Percentiles rank a stretch among this genome's conserved stretches.
These are phyloP conservation scores for Lota lota DNA, from an alignment of 2,113 vertebrate genomes.

Conservation along the genomic window DNA sequence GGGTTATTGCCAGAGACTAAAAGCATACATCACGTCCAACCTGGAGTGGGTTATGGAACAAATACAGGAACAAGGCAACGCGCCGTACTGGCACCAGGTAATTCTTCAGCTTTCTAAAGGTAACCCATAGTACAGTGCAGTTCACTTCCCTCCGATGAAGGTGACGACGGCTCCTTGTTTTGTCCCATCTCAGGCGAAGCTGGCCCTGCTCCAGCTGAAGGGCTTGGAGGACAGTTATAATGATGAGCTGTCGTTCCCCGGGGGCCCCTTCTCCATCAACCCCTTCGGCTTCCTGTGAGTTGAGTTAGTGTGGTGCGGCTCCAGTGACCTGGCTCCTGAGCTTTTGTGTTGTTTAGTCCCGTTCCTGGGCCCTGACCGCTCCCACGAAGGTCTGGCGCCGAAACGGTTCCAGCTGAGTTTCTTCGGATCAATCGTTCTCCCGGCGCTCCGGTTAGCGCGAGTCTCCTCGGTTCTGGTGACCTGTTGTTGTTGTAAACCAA, in stretches of 20 bases:
- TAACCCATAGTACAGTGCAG: background rate
- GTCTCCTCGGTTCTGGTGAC: too few relatives aligned
- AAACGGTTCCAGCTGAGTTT: too few relatives aligned
- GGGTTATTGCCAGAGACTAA: constrained; percentile 83
- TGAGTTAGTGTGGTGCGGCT: background rate
- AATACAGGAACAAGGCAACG: constrained; percentile 62
- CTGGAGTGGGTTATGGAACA: constrained; percentile 84
- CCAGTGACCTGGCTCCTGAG: background rate
- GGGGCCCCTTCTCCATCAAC: constrained; percentile 70
- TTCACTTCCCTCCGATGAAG: background rate
- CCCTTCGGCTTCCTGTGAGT: constrained; percentile 93
- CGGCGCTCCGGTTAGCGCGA: too few relatives aligned
- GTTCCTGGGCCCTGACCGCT: too few relatives aligned
- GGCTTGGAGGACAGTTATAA: constrained; percentile 91
- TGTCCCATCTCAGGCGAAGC: constrained; percentile 72
- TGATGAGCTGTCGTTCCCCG: constrained; percentile 73
- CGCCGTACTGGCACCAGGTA: constrained; percentile 92
- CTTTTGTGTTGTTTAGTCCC: too few relatives aligned
- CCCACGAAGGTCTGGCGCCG: too few relatives aligned
- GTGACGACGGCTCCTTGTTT: background rate
- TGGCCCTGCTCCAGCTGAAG: constrained; percentile 88
- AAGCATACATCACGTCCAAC: constrained; percentile 81
- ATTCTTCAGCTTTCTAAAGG: background rate
- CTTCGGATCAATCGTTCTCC: too few relatives aligned
- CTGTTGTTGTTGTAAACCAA: background rate